phyloP scores from a whole-genome alignment of 2,888 invertebrate genomes.

The Stenoptilia bipunctidactyla region DNA sequence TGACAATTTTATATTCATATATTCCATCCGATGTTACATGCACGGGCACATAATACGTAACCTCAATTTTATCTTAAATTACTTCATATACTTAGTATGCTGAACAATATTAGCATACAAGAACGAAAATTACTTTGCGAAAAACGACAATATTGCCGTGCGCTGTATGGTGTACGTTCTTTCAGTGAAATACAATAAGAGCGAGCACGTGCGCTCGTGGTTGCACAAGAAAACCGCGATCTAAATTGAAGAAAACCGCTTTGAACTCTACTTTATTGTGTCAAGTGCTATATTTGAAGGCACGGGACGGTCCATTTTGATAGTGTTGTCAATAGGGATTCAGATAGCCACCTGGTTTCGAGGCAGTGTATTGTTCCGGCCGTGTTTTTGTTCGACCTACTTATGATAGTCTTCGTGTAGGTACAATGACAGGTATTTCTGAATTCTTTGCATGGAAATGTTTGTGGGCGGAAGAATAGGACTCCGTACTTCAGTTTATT shows the following conservation, averaged over 20 bases:
- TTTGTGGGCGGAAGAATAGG: too few species aligned
- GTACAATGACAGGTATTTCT: too few species aligned
- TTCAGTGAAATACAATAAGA: background rate
- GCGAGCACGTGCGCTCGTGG: background rate
- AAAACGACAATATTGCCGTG: background rate
- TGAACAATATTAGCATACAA: too few species aligned
- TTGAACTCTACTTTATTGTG: background rate
- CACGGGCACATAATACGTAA: too few species aligned
- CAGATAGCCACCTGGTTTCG: background rate
- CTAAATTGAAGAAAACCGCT: background rate
- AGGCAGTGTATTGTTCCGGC: background rate
- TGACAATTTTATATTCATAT: too few species aligned
- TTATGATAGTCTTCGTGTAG: background rate
- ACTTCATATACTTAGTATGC: too few species aligned
- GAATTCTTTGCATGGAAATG: too few species aligned
- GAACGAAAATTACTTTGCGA: background rate
- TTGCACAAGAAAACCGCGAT: slow-evolving; percentile 1
- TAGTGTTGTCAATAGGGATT: background rate
- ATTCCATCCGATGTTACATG: too few species aligned
- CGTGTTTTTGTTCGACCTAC: slow-evolving; percentile 1
- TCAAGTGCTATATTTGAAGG: background rate
- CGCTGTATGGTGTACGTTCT: background rate
- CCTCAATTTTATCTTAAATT: too few species aligned
- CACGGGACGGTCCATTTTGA: background rate
- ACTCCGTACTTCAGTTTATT: too few species aligned